Evolutionary conservation across 2,797 vertebrate genomes (phyloP).

Genomic region (Clarias platycephalus): DNA sequence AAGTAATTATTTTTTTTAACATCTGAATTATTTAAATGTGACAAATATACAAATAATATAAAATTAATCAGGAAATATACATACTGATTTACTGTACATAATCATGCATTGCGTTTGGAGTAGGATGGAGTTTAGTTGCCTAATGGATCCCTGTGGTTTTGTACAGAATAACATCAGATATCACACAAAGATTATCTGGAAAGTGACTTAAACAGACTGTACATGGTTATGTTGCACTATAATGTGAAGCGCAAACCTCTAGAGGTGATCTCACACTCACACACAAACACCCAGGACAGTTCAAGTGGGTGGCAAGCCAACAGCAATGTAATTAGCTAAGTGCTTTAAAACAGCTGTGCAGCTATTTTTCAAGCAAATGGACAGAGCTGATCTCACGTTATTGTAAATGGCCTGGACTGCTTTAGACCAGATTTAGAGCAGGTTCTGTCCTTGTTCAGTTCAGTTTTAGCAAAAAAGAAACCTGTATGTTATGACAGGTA

Average conservation of each 20-base stretch:
- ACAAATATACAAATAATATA: too few species aligned
- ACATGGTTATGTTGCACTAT: conserved; percentile 29
- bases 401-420: conserved; percentile 69
- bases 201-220: conserved; percentile 37
- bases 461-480: conserved; percentile 23
- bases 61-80: too few species aligned
- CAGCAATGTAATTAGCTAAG: conserved; percentile 70
- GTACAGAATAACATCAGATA: conserved; percentile 6
- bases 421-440: conserved; percentile 25
- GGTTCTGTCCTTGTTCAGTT: conserved; percentile 18
- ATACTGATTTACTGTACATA: background rate
- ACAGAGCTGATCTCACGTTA: conserved; percentile 68
- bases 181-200: conserved; percentile 8
- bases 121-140: background rate
- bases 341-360: conserved; percentile 73
- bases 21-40: too few species aligned
- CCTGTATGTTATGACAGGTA: background rate
- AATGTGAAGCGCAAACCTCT: conserved; percentile 22
- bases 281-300: conserved; percentile 50
- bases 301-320: conserved; percentile 46
- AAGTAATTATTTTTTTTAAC: too few species aligned
- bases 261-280: conserved; percentile 43
- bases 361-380: conserved; percentile 76
- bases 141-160: conserved; percentile 3
- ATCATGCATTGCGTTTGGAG: background rate